A percentile compares a stretch with the other conserved stretches of the same genome.
Evolutionary conservation across 2,888 invertebrate species (phyloP).

Genomic region (Dyspetes luteomarginatus): DNA sequence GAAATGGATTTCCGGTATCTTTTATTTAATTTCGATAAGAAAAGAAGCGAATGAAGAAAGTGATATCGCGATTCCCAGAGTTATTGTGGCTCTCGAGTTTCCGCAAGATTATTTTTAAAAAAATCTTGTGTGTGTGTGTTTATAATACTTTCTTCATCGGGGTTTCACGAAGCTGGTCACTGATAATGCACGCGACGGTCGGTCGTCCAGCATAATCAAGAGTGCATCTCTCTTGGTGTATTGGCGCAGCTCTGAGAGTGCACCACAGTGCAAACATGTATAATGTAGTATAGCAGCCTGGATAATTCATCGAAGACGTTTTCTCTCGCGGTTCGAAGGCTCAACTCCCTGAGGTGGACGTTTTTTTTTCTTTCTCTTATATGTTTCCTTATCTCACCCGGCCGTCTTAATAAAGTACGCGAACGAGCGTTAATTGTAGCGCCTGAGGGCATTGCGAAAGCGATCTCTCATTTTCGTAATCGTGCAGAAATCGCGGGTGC

Average conservation of each 20-base stretch:
- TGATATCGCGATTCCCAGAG: neutral
- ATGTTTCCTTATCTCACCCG: conserved; percentile 67
- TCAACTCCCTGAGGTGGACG: neutral
- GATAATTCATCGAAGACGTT: conserved; percentile 56
- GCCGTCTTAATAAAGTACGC: conserved; percentile 68
- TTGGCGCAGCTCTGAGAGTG: conserved; percentile 7
- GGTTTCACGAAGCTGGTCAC: conserved; percentile 15
- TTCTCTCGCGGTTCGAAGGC: neutral
- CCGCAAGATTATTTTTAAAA: neutral
- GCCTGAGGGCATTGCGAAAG: conserved; percentile 70
- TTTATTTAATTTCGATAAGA: conserved; percentile 11
- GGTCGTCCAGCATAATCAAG: conserved; percentile 6
- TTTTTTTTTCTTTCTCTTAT: conserved; percentile 39
- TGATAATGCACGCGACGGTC: conserved; percentile 19
- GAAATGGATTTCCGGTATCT: conserved; percentile 4
- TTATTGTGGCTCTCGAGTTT: neutral
- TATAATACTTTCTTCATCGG: conserved; percentile 27
- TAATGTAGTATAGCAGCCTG: neutral
- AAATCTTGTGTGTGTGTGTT: neutral
- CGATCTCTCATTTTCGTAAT: conserved; percentile 73
- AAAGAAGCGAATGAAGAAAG: neutral
- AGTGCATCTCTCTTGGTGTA: too few species aligned
- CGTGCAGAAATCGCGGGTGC: conserved; percentile 46
- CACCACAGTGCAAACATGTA: neutral
- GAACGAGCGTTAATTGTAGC: conserved; percentile 72